Evolutionary conservation across 64 coral and sea anemone species (phyloP), one percentile per base, ranked within the genome.

Genomic region (Dendrophyllia cribrosa): DNA sequence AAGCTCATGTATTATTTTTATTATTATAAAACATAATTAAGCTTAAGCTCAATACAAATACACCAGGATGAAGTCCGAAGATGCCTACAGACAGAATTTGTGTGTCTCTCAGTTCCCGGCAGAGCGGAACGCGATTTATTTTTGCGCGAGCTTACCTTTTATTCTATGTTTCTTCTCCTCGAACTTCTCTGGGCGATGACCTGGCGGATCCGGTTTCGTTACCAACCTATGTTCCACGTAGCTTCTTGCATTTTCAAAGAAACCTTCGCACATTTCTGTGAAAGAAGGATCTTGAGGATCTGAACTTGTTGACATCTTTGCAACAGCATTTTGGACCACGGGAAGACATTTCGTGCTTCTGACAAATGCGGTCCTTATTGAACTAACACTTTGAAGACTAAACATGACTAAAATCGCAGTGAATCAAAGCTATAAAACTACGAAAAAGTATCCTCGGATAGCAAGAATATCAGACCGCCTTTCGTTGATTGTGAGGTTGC

Each of bases 221-320:
- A 96, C 21, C 77, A 96, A 82, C 66, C 95, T 93, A 51, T 96
- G 95, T 68, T 96, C 95, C 64, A 96, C 95, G 43, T 90, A 96
- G 26, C 76, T 87, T 87, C 95, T 96, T 44, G 95, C 95, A 90
- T 91, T 88, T 52, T 94, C 88, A 19, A 97, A 97, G 59, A 97
- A 97, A 14, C 92, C 82, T 75, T 93, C 95, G 53, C 95, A 97
- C 95, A 97, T 97, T 91, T 94, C 2, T 52, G 92, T 97, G 63
- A 97, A 97, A 20, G 88, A 88, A 1, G 92, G 95, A 75, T 97
- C 95, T 70, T 90, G 45, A 17, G 80, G 4, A 56, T 72, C 72
- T 9, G 81, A 83, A 6, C 92, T 83, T 16, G 88, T 67, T 6
- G 60, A 84, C 80, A 84, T 66, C 58, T 84, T 84, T 63, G 2